A percentile compares a stretch with the other conserved stretches of the same genome.
These are phyloP conservation scores for Paedocypris micromegethes DNA, from an alignment of 2,797 vertebrate species.

Conservation along the genomic window DNA sequence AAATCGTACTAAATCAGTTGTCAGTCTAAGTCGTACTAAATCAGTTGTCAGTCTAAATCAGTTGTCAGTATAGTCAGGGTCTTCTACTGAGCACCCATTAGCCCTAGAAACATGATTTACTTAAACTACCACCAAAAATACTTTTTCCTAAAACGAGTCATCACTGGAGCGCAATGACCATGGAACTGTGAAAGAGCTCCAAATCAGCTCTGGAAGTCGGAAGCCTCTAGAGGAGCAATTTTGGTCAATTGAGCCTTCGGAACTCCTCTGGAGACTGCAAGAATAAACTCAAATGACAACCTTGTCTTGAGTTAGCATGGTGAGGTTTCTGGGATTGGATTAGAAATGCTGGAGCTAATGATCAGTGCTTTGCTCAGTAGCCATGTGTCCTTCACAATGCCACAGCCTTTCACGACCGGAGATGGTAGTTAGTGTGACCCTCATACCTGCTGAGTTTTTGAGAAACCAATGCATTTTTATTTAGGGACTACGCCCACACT, in stretches of 20 bases:
- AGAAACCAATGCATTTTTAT: conserved; percentile 42
- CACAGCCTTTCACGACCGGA: conserved; percentile 69
- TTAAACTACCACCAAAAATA: background rate
- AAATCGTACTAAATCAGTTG: no score
- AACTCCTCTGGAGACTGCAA: conserved; percentile 30
- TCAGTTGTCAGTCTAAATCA: no score
- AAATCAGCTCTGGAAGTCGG: conserved; percentile 43
- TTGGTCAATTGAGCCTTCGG: conserved; percentile 46
- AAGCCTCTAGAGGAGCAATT: conserved; percentile 37
- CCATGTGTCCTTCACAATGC: conserved; percentile 54
- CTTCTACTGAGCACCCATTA: no score
- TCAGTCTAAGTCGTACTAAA: no score
- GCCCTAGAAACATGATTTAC: no score
- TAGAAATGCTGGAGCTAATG: conserved; percentile 48
- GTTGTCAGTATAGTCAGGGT: no score
- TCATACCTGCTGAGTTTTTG: conserved; percentile 66
- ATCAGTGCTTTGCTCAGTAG: conserved; percentile 59
- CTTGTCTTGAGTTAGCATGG: conserved; percentile 29
- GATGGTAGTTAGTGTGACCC: conserved; percentile 63
- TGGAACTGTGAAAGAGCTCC: conserved; percentile 43
- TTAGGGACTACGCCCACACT: conserved; percentile 54
- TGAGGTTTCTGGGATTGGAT: conserved; percentile 41
- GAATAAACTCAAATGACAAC: conserved; percentile 26
- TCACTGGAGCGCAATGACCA: conserved; percentile 30
- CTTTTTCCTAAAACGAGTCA: conserved; percentile 22